Base-by-base conservation (phyloP, 2,113 vertebrate genomes). In the Anthoscopus minutus region DNA sequence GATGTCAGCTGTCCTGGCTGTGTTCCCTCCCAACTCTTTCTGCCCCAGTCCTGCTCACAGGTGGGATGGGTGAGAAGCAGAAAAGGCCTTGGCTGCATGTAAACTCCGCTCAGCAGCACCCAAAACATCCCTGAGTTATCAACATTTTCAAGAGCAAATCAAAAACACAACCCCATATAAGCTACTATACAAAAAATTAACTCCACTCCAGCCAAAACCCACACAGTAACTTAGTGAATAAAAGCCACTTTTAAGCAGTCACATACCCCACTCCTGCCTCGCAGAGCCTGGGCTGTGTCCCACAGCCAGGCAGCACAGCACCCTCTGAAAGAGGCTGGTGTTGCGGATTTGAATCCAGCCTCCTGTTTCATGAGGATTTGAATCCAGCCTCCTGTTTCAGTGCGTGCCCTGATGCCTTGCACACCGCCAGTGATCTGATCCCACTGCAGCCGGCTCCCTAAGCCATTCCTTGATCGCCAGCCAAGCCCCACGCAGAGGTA, bases 161-260 rank as follows among this genome's bases (percentile, higher is more conserved):
- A 61, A 64, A 92, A 64, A 7, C 82, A 81, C 48, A 64, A 33
- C 48, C 24, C 42, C 37, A 6, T 28, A 48, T 42, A 19, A 50
- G 28, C 33, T n/a, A 44, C 56, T 11, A 57, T 2, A 8, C 15
- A 45, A 33, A 64, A 56, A 57, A n/a, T 13, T 30, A 38, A 45
- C 77, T 62, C 69, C 23, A 19, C 24, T 22, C 16, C 33, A 70
- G 50, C 56, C 77, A 69, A 56, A 76, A 48, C 9, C 35, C 9
- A 0, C 0, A 0, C 33, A n/a, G 56, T 21, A 69, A 85, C 48
- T 56, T 6, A 0, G 19, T 33, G 56, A 90, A 65, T 19, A 90
- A 83, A 81, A 88, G 3, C 11, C 7, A 27, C 86, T 71, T 73
- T 27, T 18, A 20, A 73, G 51, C 27, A 91, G 42, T 42, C 56